Evolutionary conservation across 35 echinoderm and acorn worm species (phyloP).

Genomic region (Lytechinus pictus): DNA sequence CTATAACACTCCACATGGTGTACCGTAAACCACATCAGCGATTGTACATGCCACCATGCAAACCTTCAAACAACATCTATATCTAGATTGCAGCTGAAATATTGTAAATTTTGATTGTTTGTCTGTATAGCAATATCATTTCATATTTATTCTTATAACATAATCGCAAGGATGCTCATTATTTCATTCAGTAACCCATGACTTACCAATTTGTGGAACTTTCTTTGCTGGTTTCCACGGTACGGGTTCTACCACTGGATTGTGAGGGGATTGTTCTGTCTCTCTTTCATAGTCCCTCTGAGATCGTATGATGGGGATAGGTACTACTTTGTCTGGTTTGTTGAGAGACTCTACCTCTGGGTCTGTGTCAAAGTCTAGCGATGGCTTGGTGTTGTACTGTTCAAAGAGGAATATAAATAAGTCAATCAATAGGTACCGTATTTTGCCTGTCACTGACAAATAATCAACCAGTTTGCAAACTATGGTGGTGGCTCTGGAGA

Average conservation of each 20-base stretch:
- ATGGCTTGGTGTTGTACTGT: constrained; percentile 70
- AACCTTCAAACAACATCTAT: no score
- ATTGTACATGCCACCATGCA: no score
- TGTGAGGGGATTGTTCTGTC: constrained; percentile 96
- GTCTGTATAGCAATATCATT: no score
- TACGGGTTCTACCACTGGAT: constrained; percentile 94
- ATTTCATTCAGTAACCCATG: not conserved
- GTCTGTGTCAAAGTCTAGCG: constrained; percentile 96
- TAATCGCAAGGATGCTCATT: no score
- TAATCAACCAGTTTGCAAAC: not conserved
- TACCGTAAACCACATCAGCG: no score
- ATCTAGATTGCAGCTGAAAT: no score
- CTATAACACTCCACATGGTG: no score
- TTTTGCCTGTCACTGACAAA: not conserved
- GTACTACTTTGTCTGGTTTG: constrained; percentile 86
- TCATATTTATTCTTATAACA: no score
- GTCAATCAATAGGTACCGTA: not conserved
- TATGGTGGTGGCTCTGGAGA: not conserved
- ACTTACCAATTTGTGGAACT: constrained; percentile 97
- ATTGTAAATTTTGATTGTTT: no score
- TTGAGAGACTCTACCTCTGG: constrained; percentile 94
- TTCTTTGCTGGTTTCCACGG: constrained; percentile 78
- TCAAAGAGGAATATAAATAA: not conserved
- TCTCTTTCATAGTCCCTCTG: constrained; percentile 93
- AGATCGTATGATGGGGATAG: constrained; percentile 92